Conservation (phyloP, 2,888 invertebrate species). For the Agonopterix heracliana region DNA sequence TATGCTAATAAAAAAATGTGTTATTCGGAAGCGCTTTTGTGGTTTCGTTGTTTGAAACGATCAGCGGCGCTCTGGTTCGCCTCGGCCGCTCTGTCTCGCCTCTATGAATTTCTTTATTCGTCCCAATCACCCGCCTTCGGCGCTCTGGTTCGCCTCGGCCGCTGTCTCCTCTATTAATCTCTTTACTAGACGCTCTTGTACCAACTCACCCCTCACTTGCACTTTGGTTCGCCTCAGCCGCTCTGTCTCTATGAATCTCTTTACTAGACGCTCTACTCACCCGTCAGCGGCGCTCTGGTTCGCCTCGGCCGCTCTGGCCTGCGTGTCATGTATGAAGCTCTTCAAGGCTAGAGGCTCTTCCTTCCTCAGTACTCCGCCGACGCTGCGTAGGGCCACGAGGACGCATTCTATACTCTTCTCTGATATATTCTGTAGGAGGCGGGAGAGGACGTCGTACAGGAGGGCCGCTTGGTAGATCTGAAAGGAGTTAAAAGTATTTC, state of each 20-base stretch:
- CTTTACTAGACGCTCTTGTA: conserved; percentile 87
- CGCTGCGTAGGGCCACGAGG: conserved; percentile 82
- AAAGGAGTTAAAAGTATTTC: conserved; percentile 10
- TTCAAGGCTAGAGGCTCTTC: conserved; percentile 90
- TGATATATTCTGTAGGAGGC: conserved; percentile 74
- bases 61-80: no score
- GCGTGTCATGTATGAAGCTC: conserved; percentile 81
- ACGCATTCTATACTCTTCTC: conserved; percentile 93
- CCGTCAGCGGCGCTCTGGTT: conserved; percentile 41
- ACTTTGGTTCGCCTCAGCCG: conserved; percentile 42
- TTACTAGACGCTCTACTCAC: conserved; percentile 24
- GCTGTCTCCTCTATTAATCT: conserved; percentile 81
- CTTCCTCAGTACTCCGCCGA: conserved; percentile 90
- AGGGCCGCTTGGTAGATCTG: conserved; percentile 86
- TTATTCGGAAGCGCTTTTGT: no score
- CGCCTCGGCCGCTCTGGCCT: conserved; percentile 71
- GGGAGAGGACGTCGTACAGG: conserved; percentile 86
- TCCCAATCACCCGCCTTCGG: conserved; percentile 42
- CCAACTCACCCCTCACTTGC: conserved; percentile 45
- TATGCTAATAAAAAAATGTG: no score
- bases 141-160: conserved; percentile 34
- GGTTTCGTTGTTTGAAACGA: no score
- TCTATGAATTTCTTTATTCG: no score
- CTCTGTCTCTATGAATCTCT: conserved; percentile 35
- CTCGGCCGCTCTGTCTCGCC: no score